Conservation (phyloP, 2,888 invertebrate species). For the Lymantria dispar region DNA sequence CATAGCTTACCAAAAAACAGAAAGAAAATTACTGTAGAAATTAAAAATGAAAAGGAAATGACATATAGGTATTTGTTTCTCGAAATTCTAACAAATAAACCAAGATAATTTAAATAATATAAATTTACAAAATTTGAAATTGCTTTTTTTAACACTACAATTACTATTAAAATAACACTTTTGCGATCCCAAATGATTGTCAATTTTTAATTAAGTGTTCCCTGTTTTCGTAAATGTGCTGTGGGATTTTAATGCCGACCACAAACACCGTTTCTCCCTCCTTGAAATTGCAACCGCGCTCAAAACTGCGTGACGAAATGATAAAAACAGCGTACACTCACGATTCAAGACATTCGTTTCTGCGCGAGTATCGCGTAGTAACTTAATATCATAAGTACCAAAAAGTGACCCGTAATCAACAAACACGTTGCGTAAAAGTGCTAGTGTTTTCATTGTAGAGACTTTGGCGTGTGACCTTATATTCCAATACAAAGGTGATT, state of each 20-base stretch:
- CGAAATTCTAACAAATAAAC: too few species aligned
- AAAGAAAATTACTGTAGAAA: too few species aligned
- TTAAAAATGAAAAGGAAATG: too few species aligned
- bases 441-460: constrained; percentile 73
- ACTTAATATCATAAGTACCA: constrained; percentile 24
- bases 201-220: too few species aligned
- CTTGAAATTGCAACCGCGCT: constrained; percentile 36
- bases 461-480: constrained; percentile 76
- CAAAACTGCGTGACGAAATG: constrained; percentile 73
- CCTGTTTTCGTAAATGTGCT: too few species aligned
- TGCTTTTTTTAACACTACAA: too few species aligned
- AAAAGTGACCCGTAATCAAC: constrained; percentile 39
- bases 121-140: too few species aligned
- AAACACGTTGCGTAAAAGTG: constrained; percentile 76
- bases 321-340: constrained; percentile 64
- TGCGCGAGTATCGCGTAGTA: constrained; percentile 54
- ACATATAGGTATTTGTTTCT: too few species aligned
- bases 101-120: too few species aligned
- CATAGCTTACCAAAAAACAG: too few species aligned
- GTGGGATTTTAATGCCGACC: not conserved
- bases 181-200: too few species aligned
- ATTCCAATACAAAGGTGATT: constrained; percentile 75
- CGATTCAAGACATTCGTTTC: constrained; percentile 54
- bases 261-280: constrained; percentile 9
- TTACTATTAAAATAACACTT: too few species aligned